Evolutionary conservation across 2,113 vertebrate genomes (phyloP), one percentile per base, ranked within the genome.

Genomic region (Atrichornis clamosus): DNA sequence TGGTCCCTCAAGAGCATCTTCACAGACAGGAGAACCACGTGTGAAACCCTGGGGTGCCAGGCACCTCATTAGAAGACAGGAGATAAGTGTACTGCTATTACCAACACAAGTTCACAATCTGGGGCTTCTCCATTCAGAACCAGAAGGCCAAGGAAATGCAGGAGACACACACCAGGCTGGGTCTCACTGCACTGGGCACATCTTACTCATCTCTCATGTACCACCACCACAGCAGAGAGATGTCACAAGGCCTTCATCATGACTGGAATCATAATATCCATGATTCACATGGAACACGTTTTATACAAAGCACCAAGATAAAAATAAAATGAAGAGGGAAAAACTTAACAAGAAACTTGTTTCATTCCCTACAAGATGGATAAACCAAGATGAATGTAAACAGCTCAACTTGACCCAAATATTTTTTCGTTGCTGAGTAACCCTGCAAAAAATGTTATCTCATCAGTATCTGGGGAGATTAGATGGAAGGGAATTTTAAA

Each of bases 341-440:
- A 80, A 91, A 68, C 87, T 89, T 75, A 60, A 86, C 64, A 88
- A 92, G 65, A 75, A 92, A 93, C 84, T 90, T 85, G 47, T 84
- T 83, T 95, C 84, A 72, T 94, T 94, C 84, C 82, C 85, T 62
- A 78, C 67, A 77, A 97, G 96, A 96, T 73, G 91, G 65, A 91
- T 96, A 93, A 96, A 95, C 76, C 60, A 74, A 94, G 58, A 56
- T 4, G 17, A 97, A 96, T 88, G 84, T 94, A 76, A 97, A 94
- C 92, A 94, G 86, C 91, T 88, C 96, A 91, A 77, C 74, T 87
- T 93, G 96, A 95, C 96, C 96, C 95, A 97, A 97, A 98, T 97
- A 97, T 97, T 97, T 97, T 95, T 81, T 74, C 10, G 86, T 98
- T 98, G 97, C 97, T 50, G 87, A 96, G 97, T 96, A 97, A 98